Conservation (phyloP, 2,113 vertebrate genomes). For the Callopanchax toddi region DNA sequence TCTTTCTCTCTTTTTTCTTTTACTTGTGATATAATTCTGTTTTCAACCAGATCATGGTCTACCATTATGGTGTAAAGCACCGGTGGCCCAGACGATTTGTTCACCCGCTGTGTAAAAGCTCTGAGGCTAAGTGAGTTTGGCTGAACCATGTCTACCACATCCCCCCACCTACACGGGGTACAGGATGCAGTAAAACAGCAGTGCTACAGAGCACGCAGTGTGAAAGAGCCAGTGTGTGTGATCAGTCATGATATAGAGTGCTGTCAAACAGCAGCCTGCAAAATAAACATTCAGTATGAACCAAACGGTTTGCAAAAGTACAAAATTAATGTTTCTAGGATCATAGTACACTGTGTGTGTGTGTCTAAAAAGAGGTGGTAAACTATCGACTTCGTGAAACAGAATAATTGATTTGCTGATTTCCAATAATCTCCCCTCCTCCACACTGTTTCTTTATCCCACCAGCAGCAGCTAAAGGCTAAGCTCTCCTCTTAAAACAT, state of each 20-base stretch:
- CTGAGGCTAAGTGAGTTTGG: slow-evolving; percentile 43
- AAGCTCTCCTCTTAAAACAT: slow-evolving; percentile 28
- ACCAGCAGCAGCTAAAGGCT: slow-evolving; percentile 19
- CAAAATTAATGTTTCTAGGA: slow-evolving; percentile 7
- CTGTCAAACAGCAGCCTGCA: slow-evolving; percentile 41
- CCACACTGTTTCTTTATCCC: slow-evolving; percentile 13
- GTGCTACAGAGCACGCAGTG: slow-evolving; percentile 56
- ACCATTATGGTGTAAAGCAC: slow-evolving; percentile 4
- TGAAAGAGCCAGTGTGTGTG: slow-evolving; percentile 48
- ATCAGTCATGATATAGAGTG: slow-evolving; percentile 59
- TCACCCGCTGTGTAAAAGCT: slow-evolving; percentile 21
- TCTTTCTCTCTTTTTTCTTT: not conserved
- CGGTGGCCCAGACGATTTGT: slow-evolving; percentile 23
- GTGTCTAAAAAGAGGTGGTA: slow-evolving; percentile 10
- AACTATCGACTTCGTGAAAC: slow-evolving; percentile 45
- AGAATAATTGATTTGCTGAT: slow-evolving; percentile 61
- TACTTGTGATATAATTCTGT: not conserved
- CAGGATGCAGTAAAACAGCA: slow-evolving; percentile 63
- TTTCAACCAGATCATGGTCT: slow-evolving; percentile 5
- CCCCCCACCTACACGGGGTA: slow-evolving; percentile 55
- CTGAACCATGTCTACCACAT: slow-evolving; percentile 54
- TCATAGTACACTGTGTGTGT: slow-evolving; percentile 11
- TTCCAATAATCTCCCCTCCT: slow-evolving; percentile 46
- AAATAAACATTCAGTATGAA: slow-evolving; percentile 16
- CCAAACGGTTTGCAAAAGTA: not conserved